Base-by-base conservation (phyloP, 2,888 invertebrate species). In the Synanthedon andrenaeformis region DNA sequence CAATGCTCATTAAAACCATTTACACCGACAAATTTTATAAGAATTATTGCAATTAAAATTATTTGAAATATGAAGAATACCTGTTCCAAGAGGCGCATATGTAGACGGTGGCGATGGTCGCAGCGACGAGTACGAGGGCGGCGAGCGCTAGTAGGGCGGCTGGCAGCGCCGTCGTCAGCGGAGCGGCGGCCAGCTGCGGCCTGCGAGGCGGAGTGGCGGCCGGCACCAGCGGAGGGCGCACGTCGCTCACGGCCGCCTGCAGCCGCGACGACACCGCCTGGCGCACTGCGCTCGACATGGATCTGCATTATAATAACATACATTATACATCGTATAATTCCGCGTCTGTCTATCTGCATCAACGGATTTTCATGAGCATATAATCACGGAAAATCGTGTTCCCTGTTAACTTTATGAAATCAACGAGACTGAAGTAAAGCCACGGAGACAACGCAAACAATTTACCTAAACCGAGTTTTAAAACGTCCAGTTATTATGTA, bases 41-140 rank as follows among this genome's bases (percentile, higher is more conserved):
- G n/a, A n/a, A n/a, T n/a, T 17, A 4, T 23, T 23, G 23, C 4
- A 23, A 4, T 23, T 23, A 4, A 23, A 23, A 2, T 23, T 4
- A 4, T 4, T 23, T 23, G 23, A 23, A 23, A 23, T 23, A 35
- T 35, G 8, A 35, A 2, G 8, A 8, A 35, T 76, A 96, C 95
- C 94, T 94, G 54, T 96, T 95, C 96, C 97, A 97, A 1, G 96
- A 96, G 53, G 96, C 92, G 76, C 97, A 96, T 57, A 97, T 96
- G 72, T 97, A 97, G 53, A 96, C 92, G 51, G 97, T 96, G 5
- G 96, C 97, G 52, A 95, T 93, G 11, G 94, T 89, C 8, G 96
- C 96, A 8, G 96, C 90, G 1, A 97, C 90, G 45, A 97, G 90
- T 57, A 97, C 97, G n/a, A 97, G 91, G 54, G 94, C 93, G 0